Evolutionary conservation across 2,113 vertebrate species (phyloP), one percentile per base, ranked within the genome.

Genomic region (Natator depressus): DNA sequence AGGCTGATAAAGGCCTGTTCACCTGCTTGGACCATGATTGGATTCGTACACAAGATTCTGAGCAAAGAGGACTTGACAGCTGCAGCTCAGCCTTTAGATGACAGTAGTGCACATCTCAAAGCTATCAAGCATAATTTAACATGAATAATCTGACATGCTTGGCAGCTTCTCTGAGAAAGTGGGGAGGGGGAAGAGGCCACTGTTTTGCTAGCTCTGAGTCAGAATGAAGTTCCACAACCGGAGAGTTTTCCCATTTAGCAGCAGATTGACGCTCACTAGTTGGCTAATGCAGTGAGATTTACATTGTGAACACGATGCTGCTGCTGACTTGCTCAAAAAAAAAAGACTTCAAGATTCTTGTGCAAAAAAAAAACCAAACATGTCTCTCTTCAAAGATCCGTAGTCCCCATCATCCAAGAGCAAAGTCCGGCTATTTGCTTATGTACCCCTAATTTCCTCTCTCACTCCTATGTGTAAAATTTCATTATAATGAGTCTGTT

Each of bases 91-190:
- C 78, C 5, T 0, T 95, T 90, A 97, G 89, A 94, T 93, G 93
- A 96, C 91, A 93, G 93, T 20, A 55, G 46, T 85, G 83, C 89
- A 95, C 84, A 93, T 92, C 94, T 97, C 84, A 92, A 3, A 91
- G 95, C 83, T 72, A 92, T 96, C 90, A 87, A 93, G 92, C 85
- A 80, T 95, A 97, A 97, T 97, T 97, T 96, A 96, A 93, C 90
- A 85, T 90, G 97, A 98, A 89, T 89, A 81, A 93, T 95, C 82
- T 93, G 85, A 91, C 93, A 94, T 31, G 14, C 89, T 97, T 97
- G 88, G 91, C 96, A 98, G 91, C 90, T 94, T 88, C 94, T 90
- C 93, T 57, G 87, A 93, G 86, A 93, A 93, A 85, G 51, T 10
- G 54, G 53, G 57, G n/a, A 29, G 31, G 62, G 85, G 85, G 51